Evolutionary conservation across 2,113 vertebrate genomes (phyloP).

Genomic region (Clarias macrocephalus): DNA sequence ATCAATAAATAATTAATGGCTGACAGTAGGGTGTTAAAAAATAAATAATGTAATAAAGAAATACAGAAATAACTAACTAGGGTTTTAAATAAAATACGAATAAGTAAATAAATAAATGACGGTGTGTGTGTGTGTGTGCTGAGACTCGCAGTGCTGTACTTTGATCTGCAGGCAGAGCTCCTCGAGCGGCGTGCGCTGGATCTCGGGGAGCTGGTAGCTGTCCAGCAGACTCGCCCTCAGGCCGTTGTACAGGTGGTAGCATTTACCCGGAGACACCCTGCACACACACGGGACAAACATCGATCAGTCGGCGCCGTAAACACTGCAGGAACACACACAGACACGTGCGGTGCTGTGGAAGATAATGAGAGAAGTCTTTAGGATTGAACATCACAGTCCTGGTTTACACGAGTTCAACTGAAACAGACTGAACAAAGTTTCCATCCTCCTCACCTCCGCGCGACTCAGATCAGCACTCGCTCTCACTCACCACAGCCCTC

Average conservation of each 20-base stretch:
- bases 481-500: too few species aligned
- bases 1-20: not conserved
- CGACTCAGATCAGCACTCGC: too few species aligned
- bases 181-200: slow-evolving; percentile 92
- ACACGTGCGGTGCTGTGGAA: not conserved
- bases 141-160: slow-evolving; percentile 66
- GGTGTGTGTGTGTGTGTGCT: not conserved
- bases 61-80: too few species aligned
- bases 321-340: slow-evolving; percentile 21
- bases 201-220: slow-evolving; percentile 94
- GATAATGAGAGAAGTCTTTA: not conserved
- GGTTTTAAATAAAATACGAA: not conserved
- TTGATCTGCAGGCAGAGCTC: slow-evolving; percentile 98
- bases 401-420: not conserved
- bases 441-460: not conserved
- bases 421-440: not conserved
- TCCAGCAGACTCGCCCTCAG: slow-evolving; percentile 90
- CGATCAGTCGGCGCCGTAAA: not conserved
- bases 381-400: not conserved
- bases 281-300: slow-evolving; percentile 30
- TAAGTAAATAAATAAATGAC: not conserved
- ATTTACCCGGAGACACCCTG: slow-evolving; percentile 94
- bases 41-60: too few species aligned
- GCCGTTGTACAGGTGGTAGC: slow-evolving; percentile 93
- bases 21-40: not conserved